phyloP scores from a whole-genome alignment of 2,888 invertebrate genomes.

The Chrysolina haemoptera region DNA sequence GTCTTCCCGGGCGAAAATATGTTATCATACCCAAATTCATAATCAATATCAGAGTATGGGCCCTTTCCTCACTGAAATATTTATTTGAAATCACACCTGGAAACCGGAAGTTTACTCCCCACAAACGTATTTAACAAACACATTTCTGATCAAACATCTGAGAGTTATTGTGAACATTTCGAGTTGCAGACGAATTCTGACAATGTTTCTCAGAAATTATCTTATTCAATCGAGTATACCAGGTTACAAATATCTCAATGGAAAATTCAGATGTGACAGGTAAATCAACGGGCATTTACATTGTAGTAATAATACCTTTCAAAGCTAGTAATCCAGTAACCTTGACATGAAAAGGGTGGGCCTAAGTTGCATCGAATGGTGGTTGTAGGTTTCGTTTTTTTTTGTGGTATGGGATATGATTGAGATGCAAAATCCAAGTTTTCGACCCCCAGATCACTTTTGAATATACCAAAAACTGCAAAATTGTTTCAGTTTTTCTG shows the following conservation, averaged over 20 bases:
- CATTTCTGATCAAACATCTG: not conserved
- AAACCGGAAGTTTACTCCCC: no score
- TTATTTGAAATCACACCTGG: not conserved
- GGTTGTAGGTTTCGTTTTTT: no score
- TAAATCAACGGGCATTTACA: not conserved
- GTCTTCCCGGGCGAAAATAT: no score
- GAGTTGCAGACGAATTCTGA: not conserved
- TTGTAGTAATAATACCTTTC: no score
- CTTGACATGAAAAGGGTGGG: no score
- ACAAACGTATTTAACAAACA: not conserved
- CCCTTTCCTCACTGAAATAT: not conserved
- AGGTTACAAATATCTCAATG: conserved; percentile 34
- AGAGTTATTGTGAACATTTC: not conserved
- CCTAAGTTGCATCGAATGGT: no score
- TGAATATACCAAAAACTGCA: no score
- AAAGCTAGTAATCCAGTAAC: no score
- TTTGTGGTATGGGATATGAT: no score
- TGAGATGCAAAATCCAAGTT: no score
- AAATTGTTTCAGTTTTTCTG: no score
- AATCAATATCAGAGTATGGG: not conserved
- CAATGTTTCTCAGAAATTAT: not conserved
- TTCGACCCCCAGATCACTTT: no score
- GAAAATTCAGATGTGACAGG: conserved; percentile 18
- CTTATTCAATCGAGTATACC: conserved; percentile 17
- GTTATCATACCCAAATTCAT: not conserved